Base-by-base conservation (phyloP, 1,140 invertebrate species). In the Eurytemora carolleeae region DNA sequence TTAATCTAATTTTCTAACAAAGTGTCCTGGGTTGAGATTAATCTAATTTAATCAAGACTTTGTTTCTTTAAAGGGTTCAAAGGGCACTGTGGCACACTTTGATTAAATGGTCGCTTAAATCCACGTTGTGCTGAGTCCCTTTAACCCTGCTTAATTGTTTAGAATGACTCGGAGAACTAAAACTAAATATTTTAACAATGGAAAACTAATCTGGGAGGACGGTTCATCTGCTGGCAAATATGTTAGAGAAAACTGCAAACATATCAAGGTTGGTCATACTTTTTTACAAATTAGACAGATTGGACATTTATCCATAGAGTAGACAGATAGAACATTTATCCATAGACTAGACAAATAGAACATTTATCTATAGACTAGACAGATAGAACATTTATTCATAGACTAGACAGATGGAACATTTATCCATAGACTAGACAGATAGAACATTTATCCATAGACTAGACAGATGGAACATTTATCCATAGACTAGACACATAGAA, bases 181-280 rank as follows among this genome's bases (percentile, higher is more conserved):
- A 78, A 96, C 91, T 64, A 95, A 94, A 76, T 93, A 92, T 71
- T 94, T 92, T 73, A 89, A 90, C 72, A 85, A 91, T 70, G 89
- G 89, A 24, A 87, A 87, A 77, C 77, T 97, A 65, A 86, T 89
- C 70, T 96, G 91, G 90, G 87, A 93, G 70, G 88, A 93, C 64
- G 89, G 89, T 68, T 89, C 86, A 68, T 87, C 87, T 16, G 86
- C 88, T 61, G 92, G 89, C 18, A 81, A 88, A 76, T 97, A 96
- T 70, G 91, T 96, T 18, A 79, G 87, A 66, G 89, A 98, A 70
- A 95, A 97, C 73, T 98, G 94, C 76, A 95, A 95, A 79, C 92
- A 89, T 55, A 74, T 98, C 64, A 17, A 18, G 12, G 60, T 62
- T 24, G 57, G 54, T 15, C 7, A 57, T 18, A 59, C 75, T 82